Percentiles rank a stretch among this genome's conserved stretches.
These are phyloP conservation scores for Columba livia DNA, from an alignment of 2,113 vertebrate species.

Conservation along the genomic window DNA sequence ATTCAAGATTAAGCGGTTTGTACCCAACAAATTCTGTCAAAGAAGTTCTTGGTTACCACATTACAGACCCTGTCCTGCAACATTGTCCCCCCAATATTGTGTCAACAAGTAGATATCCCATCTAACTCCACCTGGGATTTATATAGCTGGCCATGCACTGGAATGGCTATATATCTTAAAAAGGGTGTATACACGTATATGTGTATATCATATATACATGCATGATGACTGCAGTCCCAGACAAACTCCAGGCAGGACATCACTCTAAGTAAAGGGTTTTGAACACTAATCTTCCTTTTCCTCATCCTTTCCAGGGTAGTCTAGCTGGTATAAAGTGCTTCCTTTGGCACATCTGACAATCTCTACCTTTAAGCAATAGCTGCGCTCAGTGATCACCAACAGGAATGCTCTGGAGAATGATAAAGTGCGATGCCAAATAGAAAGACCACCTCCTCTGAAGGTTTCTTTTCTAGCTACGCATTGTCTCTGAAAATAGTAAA, in stretches of 20 bases:
- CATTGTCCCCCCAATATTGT: background rate
- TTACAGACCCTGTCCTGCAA: background rate
- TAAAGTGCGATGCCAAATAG: background rate
- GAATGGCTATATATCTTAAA: background rate
- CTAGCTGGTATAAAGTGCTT: background rate
- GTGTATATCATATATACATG: accelerated
- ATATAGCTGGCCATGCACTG: background rate
- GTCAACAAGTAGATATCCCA: background rate
- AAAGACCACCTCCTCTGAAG: background rate
- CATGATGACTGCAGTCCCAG: background rate
- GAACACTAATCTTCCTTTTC: background rate
- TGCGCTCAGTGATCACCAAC: background rate
- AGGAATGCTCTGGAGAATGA: background rate
- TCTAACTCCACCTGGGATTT: background rate
- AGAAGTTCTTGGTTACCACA: background rate
- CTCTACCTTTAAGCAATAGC: background rate
- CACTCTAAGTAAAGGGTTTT: background rate
- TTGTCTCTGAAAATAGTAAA: background rate
- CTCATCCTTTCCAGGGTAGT: background rate
- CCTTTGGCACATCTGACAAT: background rate
- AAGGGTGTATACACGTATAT: background rate
- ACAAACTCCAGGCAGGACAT: background rate
- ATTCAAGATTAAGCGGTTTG: background rate
- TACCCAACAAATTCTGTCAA: background rate
- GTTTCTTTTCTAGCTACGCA: background rate